Conservation (phyloP, 2,888 invertebrate genomes). For the Tetragonisca angustula region DNA sequence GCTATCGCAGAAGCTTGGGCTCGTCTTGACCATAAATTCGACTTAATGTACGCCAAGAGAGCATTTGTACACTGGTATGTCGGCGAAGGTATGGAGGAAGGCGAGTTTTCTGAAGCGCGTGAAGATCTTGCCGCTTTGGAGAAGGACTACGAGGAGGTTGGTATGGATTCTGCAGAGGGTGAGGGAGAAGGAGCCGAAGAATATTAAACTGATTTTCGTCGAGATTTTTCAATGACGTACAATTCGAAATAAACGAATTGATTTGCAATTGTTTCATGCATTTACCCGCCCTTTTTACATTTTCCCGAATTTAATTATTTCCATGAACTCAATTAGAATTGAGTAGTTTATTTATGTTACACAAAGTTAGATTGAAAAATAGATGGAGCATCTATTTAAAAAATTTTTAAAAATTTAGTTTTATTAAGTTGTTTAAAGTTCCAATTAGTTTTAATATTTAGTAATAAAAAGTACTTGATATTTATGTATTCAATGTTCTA, state of each 20-base stretch:
- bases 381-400: neutral
- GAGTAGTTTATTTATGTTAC: neutral
- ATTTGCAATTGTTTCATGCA: constrained; percentile 44
- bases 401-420: neutral
- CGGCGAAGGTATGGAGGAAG: constrained; percentile 94
- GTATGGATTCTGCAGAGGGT: constrained; percentile 86
- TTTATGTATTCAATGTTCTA: neutral
- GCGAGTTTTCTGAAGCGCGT: constrained; percentile 94
- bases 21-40: constrained; percentile 97
- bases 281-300: constrained; percentile 27
- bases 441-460: neutral
- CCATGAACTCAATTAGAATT: neutral
- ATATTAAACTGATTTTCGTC: constrained; percentile 66
- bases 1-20: constrained; percentile 99
- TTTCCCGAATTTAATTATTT: constrained; percentile 19
- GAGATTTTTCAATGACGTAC: constrained; percentile 38
- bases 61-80: constrained; percentile 98
- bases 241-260: constrained; percentile 52
- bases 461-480: neutral
- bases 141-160: constrained; percentile 91
- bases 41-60: constrained; percentile 98
- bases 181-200: constrained; percentile 84
- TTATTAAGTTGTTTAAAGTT: neutral
- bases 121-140: constrained; percentile 88
- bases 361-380: neutral